phyloP scores from a whole-genome alignment of 2,113 vertebrate species.

The Prionailurus bengalensis region DNA sequence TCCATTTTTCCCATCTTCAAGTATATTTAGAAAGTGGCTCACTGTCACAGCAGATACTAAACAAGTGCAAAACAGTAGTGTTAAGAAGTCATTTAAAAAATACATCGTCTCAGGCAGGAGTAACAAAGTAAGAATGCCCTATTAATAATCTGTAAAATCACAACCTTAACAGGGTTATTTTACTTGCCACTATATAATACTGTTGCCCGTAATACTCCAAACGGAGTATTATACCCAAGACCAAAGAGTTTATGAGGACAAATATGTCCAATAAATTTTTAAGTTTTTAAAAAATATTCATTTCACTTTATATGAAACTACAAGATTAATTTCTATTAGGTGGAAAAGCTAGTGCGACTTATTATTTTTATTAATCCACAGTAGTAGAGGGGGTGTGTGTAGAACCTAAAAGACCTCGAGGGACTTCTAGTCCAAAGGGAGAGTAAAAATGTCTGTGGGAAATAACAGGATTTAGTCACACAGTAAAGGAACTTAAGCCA shows the following conservation, averaged over 20 bases:
- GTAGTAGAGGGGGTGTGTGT: background rate
- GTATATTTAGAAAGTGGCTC: background rate
- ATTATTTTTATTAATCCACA: background rate
- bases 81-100: background rate
- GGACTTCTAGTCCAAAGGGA: background rate
- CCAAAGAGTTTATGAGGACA: background rate
- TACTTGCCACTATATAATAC: background rate
- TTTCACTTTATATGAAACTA: background rate
- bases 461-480: background rate
- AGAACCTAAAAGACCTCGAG: background rate
- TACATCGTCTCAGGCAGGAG: background rate
- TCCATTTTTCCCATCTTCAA: background rate
- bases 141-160: slow-evolving; percentile 14
- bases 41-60: background rate
- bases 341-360: background rate
- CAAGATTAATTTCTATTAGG: background rate
- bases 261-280: background rate
- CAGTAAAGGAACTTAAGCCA: background rate
- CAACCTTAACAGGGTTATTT: background rate
- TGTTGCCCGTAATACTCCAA: background rate
- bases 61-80: background rate
- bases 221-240: background rate
- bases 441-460: background rate
- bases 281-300: background rate
- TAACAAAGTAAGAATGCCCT: background rate